Evolutionary conservation across 2,113 vertebrate species (phyloP), one percentile per base, ranked within the genome.

Genomic region (Gnathonemus longibarbis): DNA sequence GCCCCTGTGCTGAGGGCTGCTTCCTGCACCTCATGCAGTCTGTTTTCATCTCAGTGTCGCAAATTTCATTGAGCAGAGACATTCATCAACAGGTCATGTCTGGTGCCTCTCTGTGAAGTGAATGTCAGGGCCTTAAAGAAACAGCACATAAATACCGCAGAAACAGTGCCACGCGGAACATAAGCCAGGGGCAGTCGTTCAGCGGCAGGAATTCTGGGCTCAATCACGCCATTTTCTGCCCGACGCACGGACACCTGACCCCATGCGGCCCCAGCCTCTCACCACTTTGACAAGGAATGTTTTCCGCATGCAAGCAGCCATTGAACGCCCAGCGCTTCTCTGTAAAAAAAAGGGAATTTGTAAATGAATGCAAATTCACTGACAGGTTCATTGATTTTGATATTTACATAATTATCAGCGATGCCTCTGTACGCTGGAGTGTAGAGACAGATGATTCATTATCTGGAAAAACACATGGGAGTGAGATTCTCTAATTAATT

Each of bases 401-500:
- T 94, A 94, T 95, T 95, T 96, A 95, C 95, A 95, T 95, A 95
- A 96, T 96, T 94, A 94, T 95, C 93, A 95, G 92, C 93, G 91
- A 93, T 91, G 90, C 92, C 92, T 91, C 92, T 94, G 92, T 95
- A 94, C 94, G 94, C 93, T 95, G 94, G 93, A 94, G 93, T 93
- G 93, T 95, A 92, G 94, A 95, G 94, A 95, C 91, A 94, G 92
- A 90, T 92, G 95, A 94, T 96, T 96, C 95, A 96, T 96, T 95
- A 96, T 96, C 95, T 95, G 93, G 92, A 92, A 94, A 95, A 95
- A 93, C 94, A 95, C 95, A 95, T 92, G 95, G 95, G 95, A 95
- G 93, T 92, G 93, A 93, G 93, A 94, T 94, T 92, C 92, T 94
- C 94, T 95, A 96, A 96, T 96, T 96, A 95, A 95, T 95, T 95